Base-by-base conservation (phyloP, 2,888 invertebrate species). In the Agonum fuliginosum region DNA sequence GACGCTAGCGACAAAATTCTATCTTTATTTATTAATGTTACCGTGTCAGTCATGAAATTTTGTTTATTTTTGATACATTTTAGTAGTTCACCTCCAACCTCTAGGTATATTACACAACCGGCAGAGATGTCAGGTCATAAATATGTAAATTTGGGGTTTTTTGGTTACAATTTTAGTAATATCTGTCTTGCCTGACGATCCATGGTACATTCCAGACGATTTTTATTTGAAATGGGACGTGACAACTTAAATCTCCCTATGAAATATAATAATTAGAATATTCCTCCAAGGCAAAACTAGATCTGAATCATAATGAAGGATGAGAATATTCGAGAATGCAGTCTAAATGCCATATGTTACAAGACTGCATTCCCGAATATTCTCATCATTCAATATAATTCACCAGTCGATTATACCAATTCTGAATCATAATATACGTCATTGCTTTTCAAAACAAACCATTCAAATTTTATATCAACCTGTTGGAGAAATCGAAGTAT, bases 91-190 rank as follows among this genome's bases (percentile, higher is more conserved):
- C 24, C 27, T 58, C n/a, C 12, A n/a, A n/a, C n/a, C n/a, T n/a
- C n/a, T n/a, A n/a, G n/a, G 6, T n/a, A 24, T 5, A 14, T 27
- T 58, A 58, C 27, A 58, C 5, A 12, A 58, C 54, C 54, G 6
- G 54, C 27, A 27, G 54, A n/a, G 27, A 58, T 14, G 2, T 4
- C 14, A 27, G 12, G 54, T 58, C 27, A 58, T 58, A 58, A 58
- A 58, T 58, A 58, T 58, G 24, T 58, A 27, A 58, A 58, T 58
- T 0, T 27, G 5, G 27, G 54, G 27, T 58, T 58, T 58, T 58
- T 24, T 6, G 27, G 54, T 3, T 24, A 27, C 2, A 48, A 24
- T 12, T 58, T 58, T n/a, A 12, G 54, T n/a, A 58, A 27, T 27
- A 58, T 24, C 54, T 58, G 54, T 58, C 27, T 24, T 27, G 3